Evolutionary conservation across 2,113 vertebrate species (phyloP).

Genomic region (Thalassoma bifasciatum): DNA sequence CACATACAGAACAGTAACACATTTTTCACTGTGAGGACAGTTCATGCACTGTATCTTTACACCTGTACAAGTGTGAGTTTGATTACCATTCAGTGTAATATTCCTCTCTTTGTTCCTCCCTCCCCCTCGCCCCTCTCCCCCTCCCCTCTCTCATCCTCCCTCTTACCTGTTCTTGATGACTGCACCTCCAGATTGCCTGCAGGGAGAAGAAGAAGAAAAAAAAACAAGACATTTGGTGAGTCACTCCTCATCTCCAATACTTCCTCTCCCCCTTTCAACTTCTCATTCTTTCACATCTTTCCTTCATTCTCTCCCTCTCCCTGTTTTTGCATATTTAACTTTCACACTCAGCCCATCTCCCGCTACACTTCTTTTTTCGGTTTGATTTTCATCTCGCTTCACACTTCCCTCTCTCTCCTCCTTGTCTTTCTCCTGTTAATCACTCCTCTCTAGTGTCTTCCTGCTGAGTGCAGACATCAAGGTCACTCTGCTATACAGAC

Average conservation of each 20-base stretch:
- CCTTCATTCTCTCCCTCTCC: conserved; percentile 12
- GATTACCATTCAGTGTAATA: conserved; percentile 74
- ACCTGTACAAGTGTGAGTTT: conserved; percentile 67
- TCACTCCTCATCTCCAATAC: conserved; percentile 63
- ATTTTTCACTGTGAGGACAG: conserved; percentile 22
- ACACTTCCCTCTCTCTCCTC: conserved; percentile 27
- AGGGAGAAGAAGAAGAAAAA: conserved; percentile 48
- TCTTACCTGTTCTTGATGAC: conserved; percentile 82
- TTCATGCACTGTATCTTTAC: conserved; percentile 49
- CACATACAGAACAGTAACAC: conserved; percentile 32
- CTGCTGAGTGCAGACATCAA: conserved; percentile 72
- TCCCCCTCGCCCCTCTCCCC: conserved; percentile 6
- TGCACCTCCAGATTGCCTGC: conserved; percentile 82
- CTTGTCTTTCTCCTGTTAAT: conserved; percentile 66
- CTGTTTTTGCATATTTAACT: conserved; percentile 40
- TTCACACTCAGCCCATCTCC: conserved; percentile 38
- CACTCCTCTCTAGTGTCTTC: conserved; percentile 68
- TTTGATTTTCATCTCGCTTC: conserved; percentile 17
- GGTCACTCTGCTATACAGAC: conserved; percentile 69
- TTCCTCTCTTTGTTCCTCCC: conserved; percentile 43
- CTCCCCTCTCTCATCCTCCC: conserved; percentile 19
- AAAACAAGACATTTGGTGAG: conserved; percentile 67
- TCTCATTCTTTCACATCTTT: conserved; percentile 35
- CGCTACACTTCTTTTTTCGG: not conserved
- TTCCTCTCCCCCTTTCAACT: conserved; percentile 2